Evolutionary conservation across 1,140 invertebrate species (phyloP).

Genomic region (Bombus superbus): DNA sequence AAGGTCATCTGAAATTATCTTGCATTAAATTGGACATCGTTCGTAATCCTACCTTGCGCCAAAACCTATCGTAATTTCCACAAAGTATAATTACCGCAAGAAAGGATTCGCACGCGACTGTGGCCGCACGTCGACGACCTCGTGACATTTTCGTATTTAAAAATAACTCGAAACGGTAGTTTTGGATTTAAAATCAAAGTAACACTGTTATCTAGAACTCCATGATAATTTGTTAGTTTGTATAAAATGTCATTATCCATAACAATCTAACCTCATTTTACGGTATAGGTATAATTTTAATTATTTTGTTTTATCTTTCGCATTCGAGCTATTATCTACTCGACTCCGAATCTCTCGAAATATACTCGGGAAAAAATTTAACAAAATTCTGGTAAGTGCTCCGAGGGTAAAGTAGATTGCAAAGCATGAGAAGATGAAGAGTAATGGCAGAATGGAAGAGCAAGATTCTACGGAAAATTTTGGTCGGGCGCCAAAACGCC

Average conservation of each 20-base stretch:
- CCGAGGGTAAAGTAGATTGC: not conserved
- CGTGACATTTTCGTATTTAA: slow-evolving; percentile 12
- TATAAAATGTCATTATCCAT: not conserved
- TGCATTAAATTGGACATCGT: not conserved
- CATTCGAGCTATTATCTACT: not conserved
- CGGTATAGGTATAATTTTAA: not conserved
- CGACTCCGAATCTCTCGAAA: too few relatives aligned
- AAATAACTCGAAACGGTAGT: not conserved
- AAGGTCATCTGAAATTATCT: slow-evolving; percentile 5
- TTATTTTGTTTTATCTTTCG: not conserved
- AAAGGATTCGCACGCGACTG: not conserved
- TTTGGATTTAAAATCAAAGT: not conserved
- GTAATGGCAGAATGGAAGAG: not conserved
- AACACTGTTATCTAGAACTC: not conserved
- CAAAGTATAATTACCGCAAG: not conserved
- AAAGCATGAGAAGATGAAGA: not conserved
- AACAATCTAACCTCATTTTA: not conserved
- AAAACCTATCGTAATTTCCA: too few relatives aligned
- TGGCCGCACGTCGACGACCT: not conserved
- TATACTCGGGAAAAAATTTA: too few relatives aligned
- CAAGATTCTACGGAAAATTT: slow-evolving; percentile 4
- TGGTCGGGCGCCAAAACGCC: slow-evolving; percentile 13
- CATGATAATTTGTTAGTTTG: not conserved
- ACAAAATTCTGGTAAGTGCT: too few relatives aligned
- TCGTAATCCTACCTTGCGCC: not conserved